phyloP scores from a whole-genome alignment of 2,113 vertebrate genomes.

The Seriola dumerili region DNA sequence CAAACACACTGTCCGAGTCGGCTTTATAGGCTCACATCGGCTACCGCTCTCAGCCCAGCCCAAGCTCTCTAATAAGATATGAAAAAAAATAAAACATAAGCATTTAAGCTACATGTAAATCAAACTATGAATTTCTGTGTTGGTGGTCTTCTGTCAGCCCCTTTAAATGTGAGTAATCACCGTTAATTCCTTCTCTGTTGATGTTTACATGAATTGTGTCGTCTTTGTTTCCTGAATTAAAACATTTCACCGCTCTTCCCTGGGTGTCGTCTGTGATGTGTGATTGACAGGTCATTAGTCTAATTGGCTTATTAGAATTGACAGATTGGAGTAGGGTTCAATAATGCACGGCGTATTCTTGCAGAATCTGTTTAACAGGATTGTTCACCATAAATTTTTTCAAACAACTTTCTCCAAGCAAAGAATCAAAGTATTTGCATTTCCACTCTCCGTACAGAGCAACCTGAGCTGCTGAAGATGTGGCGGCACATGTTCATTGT shows the following conservation, averaged over 20 bases:
- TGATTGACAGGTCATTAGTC: constrained; percentile 38
- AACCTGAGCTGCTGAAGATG: background rate
- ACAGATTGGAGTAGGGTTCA: constrained; percentile 25
- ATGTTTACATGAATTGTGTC: background rate
- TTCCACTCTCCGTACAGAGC: background rate
- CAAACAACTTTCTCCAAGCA: background rate
- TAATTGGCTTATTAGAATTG: constrained; percentile 34
- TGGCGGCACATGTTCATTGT: background rate
- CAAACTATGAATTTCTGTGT: background rate
- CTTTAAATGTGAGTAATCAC: background rate
- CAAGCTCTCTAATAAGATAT: background rate
- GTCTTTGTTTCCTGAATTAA: background rate
- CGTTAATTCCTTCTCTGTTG: constrained; percentile 18
- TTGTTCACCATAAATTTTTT: background rate
- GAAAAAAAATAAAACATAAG: background rate
- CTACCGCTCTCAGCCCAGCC: background rate
- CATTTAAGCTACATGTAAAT: background rate
- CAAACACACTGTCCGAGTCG: no score
- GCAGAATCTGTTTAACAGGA: background rate
- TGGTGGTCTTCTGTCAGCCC: background rate
- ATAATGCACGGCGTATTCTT: constrained; percentile 15
- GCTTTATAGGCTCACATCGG: background rate
- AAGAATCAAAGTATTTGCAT: background rate
- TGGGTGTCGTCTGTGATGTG: background rate
- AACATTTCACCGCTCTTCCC: background rate